A percentile compares a stretch with the other conserved stretches of the same genome.
Evolutionary conservation across 2,797 vertebrate genomes (phyloP).

Genomic region (Sciurus carolinensis): DNA sequence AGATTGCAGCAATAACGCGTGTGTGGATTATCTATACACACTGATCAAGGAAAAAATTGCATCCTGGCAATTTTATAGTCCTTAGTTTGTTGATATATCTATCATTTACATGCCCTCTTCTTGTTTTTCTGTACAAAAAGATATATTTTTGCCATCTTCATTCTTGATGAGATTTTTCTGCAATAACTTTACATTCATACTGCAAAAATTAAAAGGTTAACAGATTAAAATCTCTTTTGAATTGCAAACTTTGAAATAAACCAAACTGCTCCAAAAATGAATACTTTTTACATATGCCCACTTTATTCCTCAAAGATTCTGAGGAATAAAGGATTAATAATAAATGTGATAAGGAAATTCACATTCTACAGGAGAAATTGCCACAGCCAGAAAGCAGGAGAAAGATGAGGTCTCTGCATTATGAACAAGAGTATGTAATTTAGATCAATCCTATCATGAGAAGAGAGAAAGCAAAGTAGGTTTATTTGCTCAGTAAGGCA

Average conservation of each 20-base stretch:
- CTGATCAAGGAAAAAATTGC: slow-evolving; percentile 87
- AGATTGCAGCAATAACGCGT: slow-evolving; percentile 90
- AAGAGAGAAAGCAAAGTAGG: neutral
- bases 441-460: neutral
- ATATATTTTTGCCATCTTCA: slow-evolving; percentile 88
- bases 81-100: slow-evolving; percentile 78
- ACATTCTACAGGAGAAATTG: slow-evolving; percentile 45
- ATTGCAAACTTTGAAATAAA: slow-evolving; percentile 63
- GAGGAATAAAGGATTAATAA: slow-evolving; percentile 41
- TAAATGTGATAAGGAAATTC: slow-evolving; percentile 15
- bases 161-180: slow-evolving; percentile 96
- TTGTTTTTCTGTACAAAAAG: slow-evolving; percentile 84
- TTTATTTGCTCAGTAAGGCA: neutral
- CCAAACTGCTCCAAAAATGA: slow-evolving; percentile 52
- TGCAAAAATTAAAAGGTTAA: slow-evolving; percentile 88
- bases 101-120: slow-evolving; percentile 74
- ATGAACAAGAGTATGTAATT: neutral
- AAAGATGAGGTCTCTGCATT: neutral
- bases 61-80: slow-evolving; percentile 89
- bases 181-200: slow-evolving; percentile 96
- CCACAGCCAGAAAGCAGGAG: neutral
- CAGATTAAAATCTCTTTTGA: slow-evolving; percentile 62
- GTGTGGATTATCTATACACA: slow-evolving; percentile 74
- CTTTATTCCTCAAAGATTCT: slow-evolving; percentile 55
- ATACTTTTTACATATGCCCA: neutral